phyloP scores from a whole-genome alignment of 2,113 vertebrate species.

The Paratilapia polleni region DNA sequence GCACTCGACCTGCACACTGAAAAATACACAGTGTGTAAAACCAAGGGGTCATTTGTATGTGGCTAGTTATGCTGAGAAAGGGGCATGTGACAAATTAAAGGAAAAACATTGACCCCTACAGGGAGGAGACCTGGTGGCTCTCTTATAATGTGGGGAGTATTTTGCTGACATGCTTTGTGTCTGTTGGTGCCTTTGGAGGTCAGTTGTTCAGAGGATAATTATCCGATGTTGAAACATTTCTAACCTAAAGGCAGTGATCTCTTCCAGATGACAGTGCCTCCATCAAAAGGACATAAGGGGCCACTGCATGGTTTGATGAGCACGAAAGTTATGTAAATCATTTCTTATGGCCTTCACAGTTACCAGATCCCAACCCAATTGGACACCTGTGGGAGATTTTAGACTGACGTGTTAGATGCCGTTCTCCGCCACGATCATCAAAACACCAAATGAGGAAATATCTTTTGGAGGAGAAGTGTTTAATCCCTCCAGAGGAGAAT shows the following conservation, averaged over 20 bases:
- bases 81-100: background rate
- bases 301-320: background rate
- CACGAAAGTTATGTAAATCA: background rate
- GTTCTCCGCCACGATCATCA: background rate
- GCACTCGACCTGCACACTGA: background rate
- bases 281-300: background rate
- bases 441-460: constrained; percentile 12
- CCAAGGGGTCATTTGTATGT: background rate
- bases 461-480: background rate
- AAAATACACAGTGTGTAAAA: background rate
- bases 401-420: background rate
- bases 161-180: background rate
- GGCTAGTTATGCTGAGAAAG: background rate
- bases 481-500: background rate
- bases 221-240: background rate
- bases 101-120: background rate
- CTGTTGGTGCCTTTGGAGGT: background rate
- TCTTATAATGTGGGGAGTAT: background rate
- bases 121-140: background rate
- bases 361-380: background rate
- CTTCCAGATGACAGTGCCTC: background rate
- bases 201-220: background rate
- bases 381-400: background rate
- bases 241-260: background rate
- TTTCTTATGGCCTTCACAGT: background rate